phyloP scores from a whole-genome alignment of 2,888 invertebrate genomes.

The Brachynemurus nebulosus region DNA sequence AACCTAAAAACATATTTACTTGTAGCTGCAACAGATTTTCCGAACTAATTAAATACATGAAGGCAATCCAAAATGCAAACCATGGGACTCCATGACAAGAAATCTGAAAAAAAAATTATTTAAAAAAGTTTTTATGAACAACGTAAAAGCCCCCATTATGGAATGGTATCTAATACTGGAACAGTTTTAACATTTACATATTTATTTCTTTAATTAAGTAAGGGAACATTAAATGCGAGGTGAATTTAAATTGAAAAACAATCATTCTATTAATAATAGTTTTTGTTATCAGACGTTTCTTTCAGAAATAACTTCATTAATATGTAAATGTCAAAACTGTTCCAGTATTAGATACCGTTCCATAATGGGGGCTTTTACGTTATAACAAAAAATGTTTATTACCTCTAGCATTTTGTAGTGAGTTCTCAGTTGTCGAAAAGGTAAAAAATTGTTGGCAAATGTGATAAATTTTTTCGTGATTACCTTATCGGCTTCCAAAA shows the following conservation, averaged over 20 bases:
- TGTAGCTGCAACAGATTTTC: conserved; percentile 61
- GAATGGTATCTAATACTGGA: no score
- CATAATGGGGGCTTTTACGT: no score
- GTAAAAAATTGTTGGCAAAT: conserved; percentile 33
- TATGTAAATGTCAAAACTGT: no score
- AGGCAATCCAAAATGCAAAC: conserved; percentile 62
- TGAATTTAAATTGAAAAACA: no score
- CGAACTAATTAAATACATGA: conserved; percentile 61
- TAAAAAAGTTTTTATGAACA: neutral
- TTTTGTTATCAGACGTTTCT: no score
- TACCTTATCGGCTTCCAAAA: conserved; percentile 37
- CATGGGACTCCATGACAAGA: conserved; percentile 84
- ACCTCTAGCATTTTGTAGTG: conserved; percentile 44
- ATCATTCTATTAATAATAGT: no score
- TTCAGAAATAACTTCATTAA: no score
- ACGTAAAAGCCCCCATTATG: neutral
- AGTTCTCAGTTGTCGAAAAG: conserved; percentile 36
- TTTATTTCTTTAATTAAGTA: no score
- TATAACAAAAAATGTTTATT: conserved; percentile 16
- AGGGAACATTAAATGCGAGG: no score
- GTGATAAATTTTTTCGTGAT: conserved; percentile 39
- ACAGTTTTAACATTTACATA: no score
- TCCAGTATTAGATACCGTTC: no score
- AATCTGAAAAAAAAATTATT: conserved; percentile 37
- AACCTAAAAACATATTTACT: conserved; percentile 60